Evolutionary conservation across 2,797 vertebrate species (phyloP), one percentile per base, ranked within the genome.

Genomic region (Bufotes viridis): DNA sequence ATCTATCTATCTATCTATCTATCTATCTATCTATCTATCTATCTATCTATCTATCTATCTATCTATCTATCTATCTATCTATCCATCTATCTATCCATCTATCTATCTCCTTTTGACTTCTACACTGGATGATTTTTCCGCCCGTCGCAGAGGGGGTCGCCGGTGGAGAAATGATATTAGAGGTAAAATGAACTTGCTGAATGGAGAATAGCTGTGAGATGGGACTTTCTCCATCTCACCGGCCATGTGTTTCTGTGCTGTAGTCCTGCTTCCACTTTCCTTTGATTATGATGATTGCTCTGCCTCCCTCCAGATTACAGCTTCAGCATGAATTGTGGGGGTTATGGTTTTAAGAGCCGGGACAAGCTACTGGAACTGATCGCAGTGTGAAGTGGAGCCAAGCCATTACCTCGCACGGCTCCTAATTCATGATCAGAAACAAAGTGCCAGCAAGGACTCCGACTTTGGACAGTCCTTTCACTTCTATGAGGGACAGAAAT

Each of bases 331-430:
- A 89, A 51, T 83, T 89, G 88, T 87, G 80, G 85, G 84, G 88
- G 88, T 89, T 86, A 89, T 74, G 84, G 85, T 89, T 87, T 83
- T 86, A 83, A 87, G 80, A 79, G 78, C 85, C 55, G 42, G n/a
- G 72, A 79, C 55, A 87, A 89, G 80, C 88, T 89, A 80, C 88
- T 89, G 84, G 88, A 89, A 89, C 88, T 89, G 88, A 89, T 89
- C 80, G 53, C 85, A 89, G 85, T 78, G 76, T 72, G 81, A 89
- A 79, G 84, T 55, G 78, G 88, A 87, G 81, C 86, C 88, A 87
- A 87, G 74, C 80, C 88, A 89, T 89, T 89, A 89, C 83, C 88
- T 84, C 75, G 22, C 60, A 60, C 55, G 26, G 57, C 74, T 74
- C 80, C 72, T 89, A 89, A 89, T 83, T 89, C 88, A 87, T 70